Percentiles rank a stretch among this genome's conserved stretches.
Evolutionary conservation across 1,140 invertebrate species (phyloP).

Genomic region (Drosophila sproati): DNA sequence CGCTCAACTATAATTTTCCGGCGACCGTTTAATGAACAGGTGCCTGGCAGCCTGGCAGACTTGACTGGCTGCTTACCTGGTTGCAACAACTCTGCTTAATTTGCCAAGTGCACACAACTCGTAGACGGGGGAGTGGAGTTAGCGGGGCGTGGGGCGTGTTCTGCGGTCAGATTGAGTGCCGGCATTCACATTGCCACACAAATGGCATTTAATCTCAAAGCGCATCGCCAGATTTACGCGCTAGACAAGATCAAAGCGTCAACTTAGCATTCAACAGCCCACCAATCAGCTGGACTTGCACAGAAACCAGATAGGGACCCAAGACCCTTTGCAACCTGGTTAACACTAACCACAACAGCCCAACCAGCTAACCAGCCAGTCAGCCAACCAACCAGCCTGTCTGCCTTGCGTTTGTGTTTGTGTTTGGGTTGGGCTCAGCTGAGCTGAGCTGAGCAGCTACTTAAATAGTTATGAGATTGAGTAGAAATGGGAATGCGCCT

Average conservation of each 20-base stretch:
- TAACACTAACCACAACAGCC: slow-evolving; percentile 3
- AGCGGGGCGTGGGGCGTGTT: not conserved
- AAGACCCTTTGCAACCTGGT: not conserved
- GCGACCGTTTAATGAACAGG: slow-evolving; percentile 74
- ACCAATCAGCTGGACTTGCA: slow-evolving; percentile 60
- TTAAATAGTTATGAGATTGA: slow-evolving; percentile 37
- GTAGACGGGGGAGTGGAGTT: too few relatives aligned
- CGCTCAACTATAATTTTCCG: slow-evolving; percentile 71
- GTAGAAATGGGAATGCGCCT: slow-evolving; percentile 19
- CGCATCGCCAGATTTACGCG: slow-evolving; percentile 77
- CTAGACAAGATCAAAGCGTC: slow-evolving; percentile 79
- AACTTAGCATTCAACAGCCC: slow-evolving; percentile 79
- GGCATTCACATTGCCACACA: slow-evolving; percentile 49
- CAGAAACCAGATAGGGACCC: slow-evolving; percentile 25
- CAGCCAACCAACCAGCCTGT: not conserved
- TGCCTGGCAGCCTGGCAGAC: slow-evolving; percentile 38
- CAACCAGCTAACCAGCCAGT: not conserved
- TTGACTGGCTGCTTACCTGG: slow-evolving; percentile 13
- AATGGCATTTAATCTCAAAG: slow-evolving; percentile 78
- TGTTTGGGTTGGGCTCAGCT: slow-evolving; percentile 4
- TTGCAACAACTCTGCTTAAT: slow-evolving; percentile 37
- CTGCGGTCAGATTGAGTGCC: slow-evolving; percentile 39
- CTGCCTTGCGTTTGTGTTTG: not conserved
- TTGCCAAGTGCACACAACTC: slow-evolving; percentile 52
- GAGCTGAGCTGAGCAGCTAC: slow-evolving; percentile 13